phyloP scores from a whole-genome alignment of 1,140 invertebrate species.

The Prorops nasuta region DNA sequence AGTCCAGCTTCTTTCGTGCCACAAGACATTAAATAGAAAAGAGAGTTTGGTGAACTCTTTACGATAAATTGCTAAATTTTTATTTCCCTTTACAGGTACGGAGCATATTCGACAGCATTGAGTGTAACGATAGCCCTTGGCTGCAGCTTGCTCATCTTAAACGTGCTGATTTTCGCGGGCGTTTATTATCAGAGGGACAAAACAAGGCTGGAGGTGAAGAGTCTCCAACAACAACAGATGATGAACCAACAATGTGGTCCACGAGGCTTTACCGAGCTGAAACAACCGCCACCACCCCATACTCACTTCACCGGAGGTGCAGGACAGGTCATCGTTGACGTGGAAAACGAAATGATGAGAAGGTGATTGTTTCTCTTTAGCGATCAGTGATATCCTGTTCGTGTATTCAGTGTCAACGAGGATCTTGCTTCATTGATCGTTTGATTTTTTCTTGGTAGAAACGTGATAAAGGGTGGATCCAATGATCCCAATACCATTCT shows the following conservation, averaged over 20 bases:
- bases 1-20: too few species aligned
- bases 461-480: conserved; percentile 58
- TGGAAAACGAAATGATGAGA: conserved; percentile 73
- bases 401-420: not conserved
- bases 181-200: conserved; percentile 87
- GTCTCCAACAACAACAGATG: conserved; percentile 66
- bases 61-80: not conserved
- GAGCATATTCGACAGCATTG: conserved; percentile 78
- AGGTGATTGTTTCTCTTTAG: conserved; percentile 36
- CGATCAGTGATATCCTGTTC: conserved; percentile 3
- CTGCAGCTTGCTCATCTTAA: conserved; percentile 80
- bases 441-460: conserved; percentile 33
- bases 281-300: conserved; percentile 48
- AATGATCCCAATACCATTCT: conserved; percentile 61
- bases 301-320: conserved; percentile 41
- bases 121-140: conserved; percentile 87
- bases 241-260: conserved; percentile 64
- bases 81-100: conserved; percentile 51
- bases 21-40: conserved; percentile 1
- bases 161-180: conserved; percentile 82
- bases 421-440: not conserved
- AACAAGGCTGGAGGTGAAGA: conserved; percentile 77
- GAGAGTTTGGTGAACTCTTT: not conserved
- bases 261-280: conserved; percentile 48
- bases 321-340: conserved; percentile 72